phyloP scores from a whole-genome alignment of 2,797 vertebrate genomes.

The Xenentodon cancila region DNA sequence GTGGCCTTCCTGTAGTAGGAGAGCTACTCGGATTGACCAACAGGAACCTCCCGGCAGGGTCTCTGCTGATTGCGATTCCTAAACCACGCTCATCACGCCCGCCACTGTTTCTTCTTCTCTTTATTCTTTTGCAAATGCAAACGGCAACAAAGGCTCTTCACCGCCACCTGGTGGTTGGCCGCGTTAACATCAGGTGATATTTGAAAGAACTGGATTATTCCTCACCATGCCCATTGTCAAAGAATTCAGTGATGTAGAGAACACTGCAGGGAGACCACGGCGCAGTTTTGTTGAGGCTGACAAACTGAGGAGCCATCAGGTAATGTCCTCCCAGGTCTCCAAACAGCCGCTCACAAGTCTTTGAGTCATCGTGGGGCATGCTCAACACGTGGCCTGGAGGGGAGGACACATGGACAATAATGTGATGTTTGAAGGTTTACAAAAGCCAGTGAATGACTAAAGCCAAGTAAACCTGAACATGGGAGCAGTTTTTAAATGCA shows the following conservation, averaged over 20 bases:
- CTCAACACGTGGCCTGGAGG: slow-evolving; percentile 93
- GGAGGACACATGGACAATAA: background rate
- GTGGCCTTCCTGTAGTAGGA: no score
- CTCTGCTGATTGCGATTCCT: no score
- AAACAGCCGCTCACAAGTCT: slow-evolving; percentile 89
- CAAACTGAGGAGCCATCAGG: slow-evolving; percentile 92
- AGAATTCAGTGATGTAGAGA: slow-evolving; percentile 93
- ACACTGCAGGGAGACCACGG: slow-evolving; percentile 98
- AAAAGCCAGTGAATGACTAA: background rate
- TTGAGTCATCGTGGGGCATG: slow-evolving; percentile 97
- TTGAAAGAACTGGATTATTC: background rate
- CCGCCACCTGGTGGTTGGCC: no score
- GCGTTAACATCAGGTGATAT: no score
- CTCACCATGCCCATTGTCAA: slow-evolving; percentile 94
- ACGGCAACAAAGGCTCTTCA: no score
- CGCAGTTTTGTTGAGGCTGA: slow-evolving; percentile 88
- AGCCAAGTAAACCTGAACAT: no score
- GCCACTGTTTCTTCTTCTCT: no score
- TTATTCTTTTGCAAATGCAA: no score
- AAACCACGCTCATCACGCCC: no score
- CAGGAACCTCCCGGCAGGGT: no score
- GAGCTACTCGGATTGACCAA: no score
- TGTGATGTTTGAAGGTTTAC: background rate
- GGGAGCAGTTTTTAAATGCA: no score
- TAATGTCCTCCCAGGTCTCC: slow-evolving; percentile 87